A percentile compares a stretch with the other conserved stretches of the same genome.
These are phyloP conservation scores for Amblyraja radiata DNA, from an alignment of 2,797 vertebrate species.

Conservation along the genomic window DNA sequence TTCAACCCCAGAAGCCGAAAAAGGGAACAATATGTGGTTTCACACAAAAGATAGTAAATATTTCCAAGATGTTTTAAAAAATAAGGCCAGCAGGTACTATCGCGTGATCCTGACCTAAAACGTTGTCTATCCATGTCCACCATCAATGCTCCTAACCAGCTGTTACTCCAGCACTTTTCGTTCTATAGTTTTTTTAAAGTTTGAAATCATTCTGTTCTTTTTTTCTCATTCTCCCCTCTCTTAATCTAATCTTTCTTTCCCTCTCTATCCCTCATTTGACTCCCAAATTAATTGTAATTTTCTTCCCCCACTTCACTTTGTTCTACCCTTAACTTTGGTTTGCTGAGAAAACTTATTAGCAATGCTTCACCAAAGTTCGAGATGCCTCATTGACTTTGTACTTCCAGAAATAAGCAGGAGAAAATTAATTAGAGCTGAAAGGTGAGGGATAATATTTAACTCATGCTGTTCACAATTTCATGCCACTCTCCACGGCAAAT, in stretches of 20 bases:
- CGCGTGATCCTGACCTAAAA: too few relatives aligned
- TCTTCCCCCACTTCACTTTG: not conserved
- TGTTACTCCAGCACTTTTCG: too few relatives aligned
- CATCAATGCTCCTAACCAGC: too few relatives aligned
- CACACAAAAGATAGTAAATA: not conserved
- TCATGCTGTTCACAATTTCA: not conserved
- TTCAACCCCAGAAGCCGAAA: not conserved
- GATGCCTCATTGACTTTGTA: not conserved
- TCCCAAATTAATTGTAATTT: not conserved
- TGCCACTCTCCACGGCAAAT: not conserved
- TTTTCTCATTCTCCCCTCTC: not conserved
- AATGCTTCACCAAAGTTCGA: not conserved
- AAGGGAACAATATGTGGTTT: not conserved
- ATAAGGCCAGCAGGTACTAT: not conserved
- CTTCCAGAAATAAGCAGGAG: not conserved
- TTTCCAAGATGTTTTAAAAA: not conserved
- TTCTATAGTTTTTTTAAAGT: not conserved
- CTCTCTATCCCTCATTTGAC: not conserved
- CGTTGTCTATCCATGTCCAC: too few relatives aligned
- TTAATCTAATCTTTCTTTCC: not conserved
- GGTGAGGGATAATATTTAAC: not conserved
- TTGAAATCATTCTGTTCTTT: not conserved
- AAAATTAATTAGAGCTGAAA: not conserved
- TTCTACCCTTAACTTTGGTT: not conserved
- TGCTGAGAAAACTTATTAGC: not conserved